Conservation (phyloP, 1,140 invertebrate genomes). For the Heliconius himera region DNA sequence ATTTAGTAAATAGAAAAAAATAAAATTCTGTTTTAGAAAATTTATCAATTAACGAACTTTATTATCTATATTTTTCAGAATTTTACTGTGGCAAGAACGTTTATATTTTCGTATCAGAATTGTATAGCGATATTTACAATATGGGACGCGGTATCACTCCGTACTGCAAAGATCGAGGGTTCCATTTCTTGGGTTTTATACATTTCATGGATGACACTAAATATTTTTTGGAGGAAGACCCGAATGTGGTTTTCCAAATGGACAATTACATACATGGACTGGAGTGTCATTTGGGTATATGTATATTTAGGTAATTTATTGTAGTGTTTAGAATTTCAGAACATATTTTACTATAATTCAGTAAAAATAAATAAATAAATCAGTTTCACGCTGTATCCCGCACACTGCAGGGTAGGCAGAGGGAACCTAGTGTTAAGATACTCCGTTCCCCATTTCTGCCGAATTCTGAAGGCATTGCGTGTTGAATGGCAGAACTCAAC, state of each 20-base stretch:
- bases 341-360: no score
- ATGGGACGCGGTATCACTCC: constrained; percentile 64
- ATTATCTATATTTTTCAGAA: constrained; percentile 49
- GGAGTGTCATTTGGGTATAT: constrained; percentile 68
- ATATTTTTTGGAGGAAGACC: constrained; percentile 70
- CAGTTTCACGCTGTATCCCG: no score
- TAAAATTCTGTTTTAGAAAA: no score
- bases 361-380: no score
- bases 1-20: no score
- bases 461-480: no score
- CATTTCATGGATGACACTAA: constrained; percentile 68
- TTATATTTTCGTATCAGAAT: constrained; percentile 69
- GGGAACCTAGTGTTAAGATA: no score
- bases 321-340: not conserved
- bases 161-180: constrained; percentile 62
- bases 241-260: constrained; percentile 60
- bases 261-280: constrained; percentile 73
- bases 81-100: constrained; percentile 73
- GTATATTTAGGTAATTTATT: constrained; percentile 66
- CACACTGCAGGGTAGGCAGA: no score
- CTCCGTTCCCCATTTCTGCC: no score
- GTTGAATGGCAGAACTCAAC: no score
- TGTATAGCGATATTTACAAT: constrained; percentile 73
- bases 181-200: constrained; percentile 71
- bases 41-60: not conserved